Conservation (phyloP, 2,113 vertebrate species). For the Lasiurus borealis region DNA sequence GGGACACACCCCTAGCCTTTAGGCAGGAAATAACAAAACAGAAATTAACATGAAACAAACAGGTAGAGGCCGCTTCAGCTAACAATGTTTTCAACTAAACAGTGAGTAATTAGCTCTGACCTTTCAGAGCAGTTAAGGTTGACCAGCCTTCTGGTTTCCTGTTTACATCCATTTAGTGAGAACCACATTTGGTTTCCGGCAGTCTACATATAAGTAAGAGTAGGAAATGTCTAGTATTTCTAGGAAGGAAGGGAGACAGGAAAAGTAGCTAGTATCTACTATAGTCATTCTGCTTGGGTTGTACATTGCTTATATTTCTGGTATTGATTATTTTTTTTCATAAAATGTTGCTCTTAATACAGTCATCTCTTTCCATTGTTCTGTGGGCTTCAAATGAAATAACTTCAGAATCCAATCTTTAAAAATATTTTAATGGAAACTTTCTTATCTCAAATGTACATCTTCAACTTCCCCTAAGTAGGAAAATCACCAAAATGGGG, state of each 20-base stretch:
- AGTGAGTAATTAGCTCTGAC: no score
- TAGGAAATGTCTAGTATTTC: not conserved
- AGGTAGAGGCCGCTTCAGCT: no score
- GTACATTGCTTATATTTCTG: not conserved
- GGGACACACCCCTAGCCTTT: no score
- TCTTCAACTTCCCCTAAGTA: not conserved
- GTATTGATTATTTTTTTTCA: not conserved
- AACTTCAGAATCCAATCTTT: slow-evolving; percentile 11
- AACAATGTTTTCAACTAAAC: no score
- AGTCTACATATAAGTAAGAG: not conserved
- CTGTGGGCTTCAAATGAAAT: slow-evolving; percentile 9
- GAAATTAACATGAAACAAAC: no score
- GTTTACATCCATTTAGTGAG: no score
- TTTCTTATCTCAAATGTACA: not conserved
- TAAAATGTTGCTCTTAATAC: slow-evolving; percentile 31
- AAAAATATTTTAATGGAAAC: slow-evolving; percentile 33
- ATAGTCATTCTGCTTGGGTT: not conserved
- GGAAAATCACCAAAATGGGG: not conserved
- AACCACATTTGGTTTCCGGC: no score
- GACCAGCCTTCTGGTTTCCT: no score
- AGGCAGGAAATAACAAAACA: no score
- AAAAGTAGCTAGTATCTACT: not conserved
- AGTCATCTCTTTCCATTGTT: not conserved
- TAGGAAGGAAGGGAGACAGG: not conserved
- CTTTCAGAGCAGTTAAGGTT: no score